Evolutionary conservation across 2,888 invertebrate genomes (phyloP), one percentile per base, ranked within the genome.

Genomic region (Sminthurides aquaticus): DNA sequence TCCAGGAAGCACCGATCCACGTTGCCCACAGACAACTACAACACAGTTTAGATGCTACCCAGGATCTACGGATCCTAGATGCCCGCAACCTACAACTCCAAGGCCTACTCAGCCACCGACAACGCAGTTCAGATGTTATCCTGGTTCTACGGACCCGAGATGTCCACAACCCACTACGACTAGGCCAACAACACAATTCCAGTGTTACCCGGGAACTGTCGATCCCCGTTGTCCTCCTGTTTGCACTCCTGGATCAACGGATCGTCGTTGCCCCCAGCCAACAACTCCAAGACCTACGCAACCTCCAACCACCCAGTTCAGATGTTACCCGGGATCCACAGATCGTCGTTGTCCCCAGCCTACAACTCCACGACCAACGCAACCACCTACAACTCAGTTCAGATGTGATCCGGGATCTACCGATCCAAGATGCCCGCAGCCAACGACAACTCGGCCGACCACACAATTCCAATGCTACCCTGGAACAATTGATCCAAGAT

Each of bases 391-490:
- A 2, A 57, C 57, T 28, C 57, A 57, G 18, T 18, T 67, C 69
- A 48, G n/a, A 27, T 57, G 57, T n/a, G 75, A 75, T 1, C 72
- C 69, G 61, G 67, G 67, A 1, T 65, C 68, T n/a, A 67, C 60
- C 2, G 59, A 60, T 22, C n/a, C n/a, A n/a, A n/a, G n/a, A n/a
- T n/a, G n/a, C n/a, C n/a, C n/a, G n/a, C n/a, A n/a, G 20, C 49
- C 64, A 28, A 22, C 49, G 1, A 60, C 67, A 22, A 67, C 68
- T 34, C 52, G 60, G 56, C 49, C n/a, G 15, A 74, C 75, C n/a
- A 69, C 73, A 18, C 71, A 73, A 78, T 80, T 27, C 79, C 80
- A 69, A 78, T 82, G 68, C 79, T 81, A 66, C 63, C 69, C 74
- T 29, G 75, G 71, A 58, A 63, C 61, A 52, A 68, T 64, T 25